phyloP scores from a whole-genome alignment of 2,797 vertebrate species.

The Enoplosus armatus region DNA sequence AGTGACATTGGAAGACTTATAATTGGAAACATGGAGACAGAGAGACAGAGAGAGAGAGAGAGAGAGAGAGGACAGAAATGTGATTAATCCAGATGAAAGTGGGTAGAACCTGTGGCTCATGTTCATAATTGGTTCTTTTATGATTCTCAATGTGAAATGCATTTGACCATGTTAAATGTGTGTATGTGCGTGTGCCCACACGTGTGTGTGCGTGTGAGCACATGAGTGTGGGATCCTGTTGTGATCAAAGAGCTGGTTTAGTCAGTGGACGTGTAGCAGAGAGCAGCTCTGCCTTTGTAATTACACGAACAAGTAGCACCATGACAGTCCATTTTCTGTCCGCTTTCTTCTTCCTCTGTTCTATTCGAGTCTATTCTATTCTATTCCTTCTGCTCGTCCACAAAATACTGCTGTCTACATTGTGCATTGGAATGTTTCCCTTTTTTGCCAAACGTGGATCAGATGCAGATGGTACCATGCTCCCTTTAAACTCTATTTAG shows the following conservation, averaged over 20 bases:
- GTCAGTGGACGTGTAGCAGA: slow-evolving; percentile 38
- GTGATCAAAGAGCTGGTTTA: slow-evolving; percentile 65
- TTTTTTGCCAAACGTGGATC: slow-evolving; percentile 28
- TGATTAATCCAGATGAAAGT: slow-evolving; percentile 49
- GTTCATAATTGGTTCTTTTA: slow-evolving; percentile 70
- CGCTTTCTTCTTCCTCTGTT: neutral
- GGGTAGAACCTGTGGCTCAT: slow-evolving; percentile 58
- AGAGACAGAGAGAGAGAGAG: no score
- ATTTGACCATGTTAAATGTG: slow-evolving; percentile 61
- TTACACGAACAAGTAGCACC: slow-evolving; percentile 42
- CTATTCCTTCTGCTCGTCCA: neutral
- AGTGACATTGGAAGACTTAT: slow-evolving; percentile 22
- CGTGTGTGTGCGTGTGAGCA: neutral
- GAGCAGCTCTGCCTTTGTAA: slow-evolving; percentile 53
- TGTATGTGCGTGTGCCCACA: neutral
- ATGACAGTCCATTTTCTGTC: slow-evolving; percentile 29
- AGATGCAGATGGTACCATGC: neutral
- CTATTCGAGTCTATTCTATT: neutral
- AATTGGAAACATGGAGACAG: slow-evolving; percentile 11
- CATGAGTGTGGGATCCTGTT: slow-evolving; percentile 23
- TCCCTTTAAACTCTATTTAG: slow-evolving; percentile 55
- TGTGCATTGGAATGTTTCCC: neutral
- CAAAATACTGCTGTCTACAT: neutral
- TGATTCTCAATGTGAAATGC: slow-evolving; percentile 60
- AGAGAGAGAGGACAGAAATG: slow-evolving; percentile 5